Percentiles rank a stretch among this genome's conserved stretches.
Conservation (phyloP, 2,797 vertebrate genomes). For the Gymnothorax javanicus region DNA sequence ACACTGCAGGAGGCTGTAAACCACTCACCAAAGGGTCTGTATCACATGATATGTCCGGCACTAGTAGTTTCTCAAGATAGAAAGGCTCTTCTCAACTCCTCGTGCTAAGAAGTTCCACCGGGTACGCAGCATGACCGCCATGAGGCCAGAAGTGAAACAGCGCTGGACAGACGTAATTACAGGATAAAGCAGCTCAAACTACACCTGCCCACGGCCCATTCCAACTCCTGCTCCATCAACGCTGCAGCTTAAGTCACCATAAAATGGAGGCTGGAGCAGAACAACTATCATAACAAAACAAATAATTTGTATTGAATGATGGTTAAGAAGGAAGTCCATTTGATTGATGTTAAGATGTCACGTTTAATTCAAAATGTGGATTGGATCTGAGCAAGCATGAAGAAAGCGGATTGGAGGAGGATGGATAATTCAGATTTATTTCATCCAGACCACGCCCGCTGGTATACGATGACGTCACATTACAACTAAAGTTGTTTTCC, state of each 20-base stretch:
- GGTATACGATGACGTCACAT: too few species aligned
- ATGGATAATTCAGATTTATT: too few species aligned
- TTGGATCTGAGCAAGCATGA: too few species aligned
- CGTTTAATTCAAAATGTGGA: too few species aligned
- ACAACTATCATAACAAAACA: too few species aligned
- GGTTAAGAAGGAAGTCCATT: too few species aligned
- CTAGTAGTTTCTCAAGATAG: constrained; percentile 3
- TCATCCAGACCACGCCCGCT: too few species aligned
- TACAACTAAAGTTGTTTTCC: too few species aligned
- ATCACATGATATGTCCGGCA: constrained; percentile 40
- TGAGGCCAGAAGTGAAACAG: constrained; percentile 7
- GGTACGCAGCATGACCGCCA: not conserved
- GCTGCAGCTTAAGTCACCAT: not conserved
- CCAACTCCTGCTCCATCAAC: not conserved
- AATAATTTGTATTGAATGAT: too few species aligned
- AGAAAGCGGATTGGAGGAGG: too few species aligned
- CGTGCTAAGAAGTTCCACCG: constrained; percentile 21
- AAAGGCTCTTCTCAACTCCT: not conserved
- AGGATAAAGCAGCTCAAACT: not conserved
- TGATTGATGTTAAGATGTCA: too few species aligned
- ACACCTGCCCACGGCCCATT: not conserved
- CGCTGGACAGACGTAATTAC: not conserved
- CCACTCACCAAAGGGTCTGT: constrained; percentile 8
- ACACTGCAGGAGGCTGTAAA: not conserved
- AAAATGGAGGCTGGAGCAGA: too few species aligned